Percentiles rank a stretch among this genome's conserved stretches.
phyloP scores from a whole-genome alignment of 1,140 invertebrate species.

The Calliphora vicina region DNA sequence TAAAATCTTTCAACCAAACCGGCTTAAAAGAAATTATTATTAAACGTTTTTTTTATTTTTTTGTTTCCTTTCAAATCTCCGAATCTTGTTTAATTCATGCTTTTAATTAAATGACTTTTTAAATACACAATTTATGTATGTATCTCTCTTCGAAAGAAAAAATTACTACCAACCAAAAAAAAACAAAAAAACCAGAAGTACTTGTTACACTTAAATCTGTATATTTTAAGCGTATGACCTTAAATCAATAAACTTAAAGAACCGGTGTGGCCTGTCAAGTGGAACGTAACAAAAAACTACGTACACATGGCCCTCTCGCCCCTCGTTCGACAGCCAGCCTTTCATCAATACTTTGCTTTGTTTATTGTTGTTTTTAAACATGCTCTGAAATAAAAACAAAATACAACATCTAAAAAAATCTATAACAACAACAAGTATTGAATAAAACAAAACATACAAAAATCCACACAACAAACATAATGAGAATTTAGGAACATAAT shows the following conservation, averaged over 20 bases:
- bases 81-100: background rate
- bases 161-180: background rate
- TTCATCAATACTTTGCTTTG: no score
- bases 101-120: background rate
- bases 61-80: no score
- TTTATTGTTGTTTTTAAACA: no score
- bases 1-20: no score
- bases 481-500: no score
- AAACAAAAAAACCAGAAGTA: background rate
- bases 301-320: no score
- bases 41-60: background rate
- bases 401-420: no score
- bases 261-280: background rate
- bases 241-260: constrained; percentile 1
- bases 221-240: background rate
- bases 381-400: no score
- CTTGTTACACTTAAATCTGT: background rate
- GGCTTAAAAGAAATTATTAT: background rate
- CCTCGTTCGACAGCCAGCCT: no score
- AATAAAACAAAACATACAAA: no score
- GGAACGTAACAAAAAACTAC: background rate
- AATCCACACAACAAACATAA: no score
- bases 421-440: no score
- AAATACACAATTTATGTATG: background rate
- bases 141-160: background rate